Conservation (phyloP, 2,113 vertebrate species). For the Neotragus moschatus region DNA sequence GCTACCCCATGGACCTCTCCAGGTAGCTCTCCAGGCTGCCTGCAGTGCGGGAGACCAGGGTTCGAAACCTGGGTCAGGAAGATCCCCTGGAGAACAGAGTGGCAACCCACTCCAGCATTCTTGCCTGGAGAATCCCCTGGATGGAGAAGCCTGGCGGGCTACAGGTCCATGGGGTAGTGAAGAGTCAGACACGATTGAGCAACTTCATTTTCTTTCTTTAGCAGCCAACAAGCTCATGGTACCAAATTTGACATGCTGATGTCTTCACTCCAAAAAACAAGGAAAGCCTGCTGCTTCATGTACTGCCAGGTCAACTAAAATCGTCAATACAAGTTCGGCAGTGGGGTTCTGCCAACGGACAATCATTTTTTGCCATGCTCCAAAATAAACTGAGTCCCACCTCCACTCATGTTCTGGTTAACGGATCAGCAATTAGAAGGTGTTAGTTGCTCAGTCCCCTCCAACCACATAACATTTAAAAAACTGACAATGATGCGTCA, state of each 20-base stretch:
- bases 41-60: fast-evolving
- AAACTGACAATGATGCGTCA: neutral
- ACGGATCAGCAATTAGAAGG: neutral
- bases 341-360: neutral
- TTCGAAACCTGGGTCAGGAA: fast-evolving
- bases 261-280: neutral
- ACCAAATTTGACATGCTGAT: neutral
- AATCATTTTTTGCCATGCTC: neutral
- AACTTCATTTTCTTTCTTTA: neutral
- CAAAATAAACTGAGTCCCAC: neutral
- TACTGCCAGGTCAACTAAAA: neutral
- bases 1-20: no score
- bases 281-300: neutral
- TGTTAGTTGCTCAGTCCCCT: neutral
- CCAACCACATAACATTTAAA: neutral
- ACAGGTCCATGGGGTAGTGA: neutral
- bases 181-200: neutral
- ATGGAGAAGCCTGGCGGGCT: neutral
- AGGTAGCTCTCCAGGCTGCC: no score
- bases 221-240: neutral
- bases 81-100: neutral
- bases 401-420: neutral
- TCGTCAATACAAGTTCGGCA: neutral
- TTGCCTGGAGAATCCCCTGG: neutral
- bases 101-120: neutral